These are phyloP conservation scores for Philereme transversata DNA, from an alignment of 2,888 invertebrate genomes.

Conservation along the genomic window DNA sequence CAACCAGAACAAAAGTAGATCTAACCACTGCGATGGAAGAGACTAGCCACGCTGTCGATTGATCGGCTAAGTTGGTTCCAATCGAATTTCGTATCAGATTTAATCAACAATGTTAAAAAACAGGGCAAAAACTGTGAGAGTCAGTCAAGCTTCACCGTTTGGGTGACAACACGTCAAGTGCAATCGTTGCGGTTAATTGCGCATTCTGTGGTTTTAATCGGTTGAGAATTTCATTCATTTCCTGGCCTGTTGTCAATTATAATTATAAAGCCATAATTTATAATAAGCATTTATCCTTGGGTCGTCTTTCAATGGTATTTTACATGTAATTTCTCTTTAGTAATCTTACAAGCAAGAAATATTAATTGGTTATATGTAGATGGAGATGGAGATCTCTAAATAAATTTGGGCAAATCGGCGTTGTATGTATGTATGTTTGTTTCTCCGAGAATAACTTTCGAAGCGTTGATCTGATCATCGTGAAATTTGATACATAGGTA, in stretches of 20 bases:
- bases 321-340: not conserved
- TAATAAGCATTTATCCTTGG: slow-evolving; percentile 15
- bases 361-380: too few species aligned
- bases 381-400: too few species aligned
- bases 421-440: too few species aligned
- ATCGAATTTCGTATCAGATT: slow-evolving; percentile 65
- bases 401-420: too few species aligned
- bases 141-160: slow-evolving; percentile 54
- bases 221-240: slow-evolving; percentile 37
- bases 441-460: too few species aligned
- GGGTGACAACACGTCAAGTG: slow-evolving; percentile 61
- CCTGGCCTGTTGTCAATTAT: slow-evolving; percentile 24
- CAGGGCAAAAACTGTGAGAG: slow-evolving; percentile 68
- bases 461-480: too few species aligned
- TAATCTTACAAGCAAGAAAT: too few species aligned
- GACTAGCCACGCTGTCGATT: too few species aligned
- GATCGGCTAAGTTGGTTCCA: slow-evolving; percentile 21
- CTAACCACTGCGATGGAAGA: too few species aligned
- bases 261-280: slow-evolving; percentile 6
- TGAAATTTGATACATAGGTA: too few species aligned
- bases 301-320: not conserved
- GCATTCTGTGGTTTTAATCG: slow-evolving; percentile 39
- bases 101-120: slow-evolving; percentile 72
- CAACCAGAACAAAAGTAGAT: too few species aligned
- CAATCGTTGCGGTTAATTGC: slow-evolving; percentile 48